These are phyloP conservation scores for Drosophila virilis DNA, from an alignment of 1,140 invertebrate species.

Conservation along the genomic window DNA sequence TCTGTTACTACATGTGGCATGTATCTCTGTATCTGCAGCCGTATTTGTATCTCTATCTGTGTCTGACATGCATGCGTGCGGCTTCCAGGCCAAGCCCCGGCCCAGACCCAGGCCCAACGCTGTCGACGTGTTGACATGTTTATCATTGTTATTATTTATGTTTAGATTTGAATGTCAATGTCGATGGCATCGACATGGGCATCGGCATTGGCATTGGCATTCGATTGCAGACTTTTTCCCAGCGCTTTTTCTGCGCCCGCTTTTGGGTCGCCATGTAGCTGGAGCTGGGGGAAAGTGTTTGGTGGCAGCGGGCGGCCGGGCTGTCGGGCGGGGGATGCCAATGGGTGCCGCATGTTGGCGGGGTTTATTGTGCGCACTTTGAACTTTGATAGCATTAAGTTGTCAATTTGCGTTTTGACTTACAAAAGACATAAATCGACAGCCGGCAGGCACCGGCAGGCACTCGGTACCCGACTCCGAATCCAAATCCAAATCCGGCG, in stretches of 20 bases:
- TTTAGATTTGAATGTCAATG: conserved; percentile 82
- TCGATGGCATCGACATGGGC: conserved; percentile 50
- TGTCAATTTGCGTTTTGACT: conserved; percentile 78
- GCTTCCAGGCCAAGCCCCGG: conserved; percentile 16
- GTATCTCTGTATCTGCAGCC: conserved; percentile 18
- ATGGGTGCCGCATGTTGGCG: conserved; percentile 38
- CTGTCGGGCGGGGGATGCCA: background rate
- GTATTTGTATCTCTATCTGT: conserved; percentile 18
- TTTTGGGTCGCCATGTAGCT: background rate
- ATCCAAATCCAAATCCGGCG: background rate
- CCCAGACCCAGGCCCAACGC: conserved; percentile 22
- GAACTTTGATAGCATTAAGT: conserved; percentile 80
- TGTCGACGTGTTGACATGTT: conserved; percentile 74
- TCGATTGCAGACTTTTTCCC: conserved; percentile 30
- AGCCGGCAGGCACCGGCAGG: background rate
- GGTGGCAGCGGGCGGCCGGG: too few relatives aligned
- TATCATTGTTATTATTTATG: conserved; percentile 83
- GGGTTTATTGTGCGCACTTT: conserved; percentile 64
- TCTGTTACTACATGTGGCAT: conserved; percentile 31
- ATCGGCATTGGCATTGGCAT: conserved; percentile 26
- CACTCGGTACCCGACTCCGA: background rate
- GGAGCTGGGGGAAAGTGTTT: background rate
- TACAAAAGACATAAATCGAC: conserved; percentile 42
- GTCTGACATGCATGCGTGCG: conserved; percentile 46
- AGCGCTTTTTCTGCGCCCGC: conserved; percentile 1